Evolutionary conservation across 2,113 vertebrate genomes (phyloP).

Genomic region (Podarcis raffonei): DNA sequence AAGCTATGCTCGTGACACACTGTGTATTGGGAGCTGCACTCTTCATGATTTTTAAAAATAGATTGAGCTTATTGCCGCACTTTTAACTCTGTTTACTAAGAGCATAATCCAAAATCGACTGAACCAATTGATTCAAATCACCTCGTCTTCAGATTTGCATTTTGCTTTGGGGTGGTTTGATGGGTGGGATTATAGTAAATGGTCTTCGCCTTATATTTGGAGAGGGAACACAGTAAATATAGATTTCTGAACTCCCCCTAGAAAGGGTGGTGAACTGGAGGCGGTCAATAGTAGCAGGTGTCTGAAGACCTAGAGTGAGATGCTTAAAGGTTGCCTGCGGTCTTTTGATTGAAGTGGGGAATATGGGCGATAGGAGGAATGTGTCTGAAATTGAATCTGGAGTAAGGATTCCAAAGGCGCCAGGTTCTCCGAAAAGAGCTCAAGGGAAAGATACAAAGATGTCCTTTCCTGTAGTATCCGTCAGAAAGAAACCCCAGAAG

Average conservation of each 20-base stretch:
- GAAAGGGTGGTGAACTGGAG: background rate
- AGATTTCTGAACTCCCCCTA: background rate
- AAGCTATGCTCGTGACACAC: too few relatives aligned
- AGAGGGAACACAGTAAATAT: background rate
- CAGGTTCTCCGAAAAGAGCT: background rate
- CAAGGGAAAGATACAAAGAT: background rate
- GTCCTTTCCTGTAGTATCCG: background rate
- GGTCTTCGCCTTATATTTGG: background rate
- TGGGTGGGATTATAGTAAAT: background rate
- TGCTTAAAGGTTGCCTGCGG: background rate
- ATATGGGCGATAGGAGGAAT: slow-evolving; percentile 20
- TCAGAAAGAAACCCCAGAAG: background rate
- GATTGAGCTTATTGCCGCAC: background rate
- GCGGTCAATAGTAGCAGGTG: slow-evolving; percentile 33
- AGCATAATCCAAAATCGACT: background rate
- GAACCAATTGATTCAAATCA: background rate
- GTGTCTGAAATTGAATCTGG: slow-evolving; percentile 7
- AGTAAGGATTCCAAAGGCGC: background rate
- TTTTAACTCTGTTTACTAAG: background rate
- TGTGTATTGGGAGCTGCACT: background rate
- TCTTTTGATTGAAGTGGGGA: slow-evolving; percentile 4
- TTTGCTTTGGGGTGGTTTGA: background rate
- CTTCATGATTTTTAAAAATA: background rate
- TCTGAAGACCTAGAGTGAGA: slow-evolving; percentile 3
- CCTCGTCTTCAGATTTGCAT: background rate